Conservation (phyloP, 2,888 invertebrate species). For the Nemotelus pantherinus region DNA sequence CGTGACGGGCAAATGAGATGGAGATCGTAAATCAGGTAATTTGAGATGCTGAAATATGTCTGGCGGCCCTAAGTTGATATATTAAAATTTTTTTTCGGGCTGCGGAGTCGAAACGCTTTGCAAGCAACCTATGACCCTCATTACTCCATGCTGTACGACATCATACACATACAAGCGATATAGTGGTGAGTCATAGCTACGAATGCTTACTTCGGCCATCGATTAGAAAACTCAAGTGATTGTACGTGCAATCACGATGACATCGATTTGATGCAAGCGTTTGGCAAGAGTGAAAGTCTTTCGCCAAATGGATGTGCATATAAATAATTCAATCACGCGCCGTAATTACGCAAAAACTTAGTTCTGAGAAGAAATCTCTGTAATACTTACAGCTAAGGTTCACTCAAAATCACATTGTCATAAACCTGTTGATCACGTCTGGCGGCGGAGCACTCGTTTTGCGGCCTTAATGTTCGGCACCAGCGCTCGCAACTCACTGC, state of each 20-base stretch:
- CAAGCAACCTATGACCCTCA: conserved; percentile 16
- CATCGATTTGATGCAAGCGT: background rate
- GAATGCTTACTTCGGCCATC: background rate
- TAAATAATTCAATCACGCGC: no score
- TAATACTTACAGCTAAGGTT: conserved; percentile 30
- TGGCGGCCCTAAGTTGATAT: background rate
- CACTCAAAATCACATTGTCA: conserved; percentile 31
- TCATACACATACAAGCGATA: background rate
- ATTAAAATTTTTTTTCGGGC: background rate
- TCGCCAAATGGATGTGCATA: background rate
- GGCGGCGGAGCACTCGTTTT: conserved; percentile 75
- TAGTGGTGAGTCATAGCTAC: no score
- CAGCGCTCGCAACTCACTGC: conserved; percentile 82
- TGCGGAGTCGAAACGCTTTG: background rate
- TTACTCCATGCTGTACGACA: background rate
- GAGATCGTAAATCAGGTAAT: conserved; percentile 27
- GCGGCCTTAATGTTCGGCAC: conserved; percentile 92
- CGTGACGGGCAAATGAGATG: background rate
- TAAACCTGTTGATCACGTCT: conserved; percentile 59
- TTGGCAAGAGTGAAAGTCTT: conserved; percentile 20
- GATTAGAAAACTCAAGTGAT: background rate
- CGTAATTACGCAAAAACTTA: background rate
- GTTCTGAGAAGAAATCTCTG: background rate
- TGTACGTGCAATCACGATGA: background rate
- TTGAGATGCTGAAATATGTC: background rate